These are phyloP conservation scores for Phoxinus dragarum DNA, from an alignment of 2,797 vertebrate genomes.

Conservation along the genomic window DNA sequence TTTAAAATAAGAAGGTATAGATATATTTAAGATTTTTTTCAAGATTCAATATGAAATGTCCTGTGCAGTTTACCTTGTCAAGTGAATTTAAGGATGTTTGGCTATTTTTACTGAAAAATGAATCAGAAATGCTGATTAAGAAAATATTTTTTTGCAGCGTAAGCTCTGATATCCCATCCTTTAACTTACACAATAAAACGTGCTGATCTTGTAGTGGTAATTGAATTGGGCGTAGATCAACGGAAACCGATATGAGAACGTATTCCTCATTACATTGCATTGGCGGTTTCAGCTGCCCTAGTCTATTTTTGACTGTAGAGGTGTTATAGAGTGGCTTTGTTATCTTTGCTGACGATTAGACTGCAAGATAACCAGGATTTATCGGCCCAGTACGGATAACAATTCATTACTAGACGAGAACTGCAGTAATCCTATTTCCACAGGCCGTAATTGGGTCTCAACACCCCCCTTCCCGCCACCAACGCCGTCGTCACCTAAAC, in stretches of 20 bases:
- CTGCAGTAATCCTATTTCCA: slow-evolving; percentile 77
- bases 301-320: slow-evolving; percentile 69
- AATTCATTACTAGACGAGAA: slow-evolving; percentile 77
- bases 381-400: slow-evolving; percentile 73
- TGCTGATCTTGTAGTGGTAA: slow-evolving; percentile 68
- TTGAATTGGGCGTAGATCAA: slow-evolving; percentile 72
- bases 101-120: not conserved
- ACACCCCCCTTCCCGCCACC: slow-evolving; percentile 23
- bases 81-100: not conserved
- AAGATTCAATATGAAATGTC: not conserved
- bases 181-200: slow-evolving; percentile 63
- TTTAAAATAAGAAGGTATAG: not conserved
- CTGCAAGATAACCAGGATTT: slow-evolving; percentile 77
- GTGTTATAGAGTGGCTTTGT: slow-evolving; percentile 63
- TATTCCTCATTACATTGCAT: slow-evolving; percentile 68
- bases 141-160: not conserved
- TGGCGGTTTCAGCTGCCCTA: slow-evolving; percentile 49
- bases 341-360: slow-evolving; percentile 73
- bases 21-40: not conserved
- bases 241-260: slow-evolving; percentile 66
- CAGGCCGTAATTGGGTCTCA: slow-evolving; percentile 69
- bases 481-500: not conserved
- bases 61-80: not conserved
- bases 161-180: slow-evolving; percentile 66
- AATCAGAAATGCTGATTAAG: not conserved